Evolutionary conservation across 2,888 invertebrate species (phyloP), one percentile per base, ranked within the genome.

Genomic region (Rhagonycha fulva): DNA sequence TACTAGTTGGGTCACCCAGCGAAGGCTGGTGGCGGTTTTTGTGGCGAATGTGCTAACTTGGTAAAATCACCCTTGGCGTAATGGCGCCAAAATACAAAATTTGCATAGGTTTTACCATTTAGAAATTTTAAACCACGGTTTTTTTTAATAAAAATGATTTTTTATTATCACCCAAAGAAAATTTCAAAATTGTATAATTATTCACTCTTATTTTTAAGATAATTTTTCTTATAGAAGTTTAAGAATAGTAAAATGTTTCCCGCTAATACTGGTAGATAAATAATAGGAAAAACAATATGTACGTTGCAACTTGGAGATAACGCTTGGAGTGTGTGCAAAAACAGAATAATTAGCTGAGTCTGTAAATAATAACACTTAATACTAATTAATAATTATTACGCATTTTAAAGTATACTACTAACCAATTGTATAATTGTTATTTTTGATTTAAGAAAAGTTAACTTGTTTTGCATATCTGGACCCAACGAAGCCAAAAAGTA

Each of bases 401-500:
- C 5, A 12, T 9, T 14, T 30, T 1, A 19, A 2, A 19, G 19
- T n/a, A n/a, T n/a, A 14, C 28, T 14, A 14, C 12, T n/a, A 23
- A 91, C 91, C 93, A 95, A 92, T 87, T 95, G 94, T 81, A 93
- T 84, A 78, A 88, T 87, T 12, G 90, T 90, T 68, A 90, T 80
- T 83, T 87, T 89, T 70, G 87, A 86, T 83, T 95, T 95, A 84
- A 92, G 90, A 76, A 90, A 91, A 71, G 85, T 85, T 61, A 94
- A 87, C 77, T 86, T 87, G 23, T 87, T 89, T 83, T 92, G 91
- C 80, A 91, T 86, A 47, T 84, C 82, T 9, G 91, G 90, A 78
- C 92, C 92, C 74, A 93, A 89, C 75, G 92, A 91, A 0, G 93
- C 88, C 0, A 93, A 84, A 12, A 94, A 88, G 84, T 95, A 95